Evolutionary conservation across 2,797 vertebrate genomes (phyloP).

Genomic region (Myripristis murdjan): DNA sequence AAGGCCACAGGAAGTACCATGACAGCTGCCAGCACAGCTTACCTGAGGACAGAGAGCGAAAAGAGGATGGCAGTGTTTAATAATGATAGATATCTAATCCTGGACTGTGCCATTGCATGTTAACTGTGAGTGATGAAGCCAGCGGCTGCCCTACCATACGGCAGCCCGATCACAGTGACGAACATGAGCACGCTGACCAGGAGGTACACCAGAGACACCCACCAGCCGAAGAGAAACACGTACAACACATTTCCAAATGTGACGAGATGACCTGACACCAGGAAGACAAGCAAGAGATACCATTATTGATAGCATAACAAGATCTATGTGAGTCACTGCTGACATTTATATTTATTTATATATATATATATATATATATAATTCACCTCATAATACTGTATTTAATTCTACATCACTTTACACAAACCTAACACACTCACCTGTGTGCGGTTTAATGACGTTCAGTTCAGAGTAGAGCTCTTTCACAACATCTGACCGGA

Average conservation of each 20-base stretch:
- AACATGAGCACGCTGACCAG: conserved; percentile 87
- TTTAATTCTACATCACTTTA: background rate
- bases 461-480: conserved; percentile 93
- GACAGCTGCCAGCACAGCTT: conserved; percentile 87
- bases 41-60: conserved; percentile 68
- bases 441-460: conserved; percentile 80
- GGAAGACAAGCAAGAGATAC: conserved; percentile 19
- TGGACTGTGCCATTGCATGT: background rate
- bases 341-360: background rate
- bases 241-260: conserved; percentile 90
- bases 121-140: background rate
- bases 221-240: conserved; percentile 91
- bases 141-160: conserved; percentile 84
- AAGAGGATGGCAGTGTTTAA: background rate
- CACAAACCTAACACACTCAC: conserved; percentile 31
- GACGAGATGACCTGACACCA: conserved; percentile 82
- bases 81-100: background rate
- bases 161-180: conserved; percentile 82
- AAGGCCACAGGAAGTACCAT: conserved; percentile 90
- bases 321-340: background rate
- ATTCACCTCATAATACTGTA: background rate
- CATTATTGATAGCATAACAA: background rate
- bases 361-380: too few species aligned
- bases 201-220: conserved; percentile 87
- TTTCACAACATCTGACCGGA: conserved; percentile 90